These are phyloP conservation scores for Neelides sp. DNA, from an alignment of 1,140 invertebrate genomes.

Conservation along the genomic window DNA sequence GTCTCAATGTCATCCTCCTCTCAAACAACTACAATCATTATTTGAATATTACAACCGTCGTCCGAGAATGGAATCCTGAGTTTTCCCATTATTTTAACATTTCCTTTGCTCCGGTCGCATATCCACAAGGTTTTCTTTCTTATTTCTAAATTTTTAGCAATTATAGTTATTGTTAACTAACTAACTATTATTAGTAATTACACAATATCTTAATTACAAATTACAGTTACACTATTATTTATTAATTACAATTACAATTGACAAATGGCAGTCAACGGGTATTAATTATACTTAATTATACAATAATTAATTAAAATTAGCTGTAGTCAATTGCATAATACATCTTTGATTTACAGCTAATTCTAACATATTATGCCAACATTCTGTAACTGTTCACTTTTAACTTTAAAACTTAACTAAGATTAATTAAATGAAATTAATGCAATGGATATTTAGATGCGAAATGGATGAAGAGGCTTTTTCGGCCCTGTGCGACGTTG, in stretches of 20 bases:
- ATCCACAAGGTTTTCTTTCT: constrained; percentile 26
- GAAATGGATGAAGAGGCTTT: constrained; percentile 24
- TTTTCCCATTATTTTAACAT: constrained; percentile 12
- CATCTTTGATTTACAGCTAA: no score
- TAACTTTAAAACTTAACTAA: not conserved
- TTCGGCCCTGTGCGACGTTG: constrained; percentile 29
- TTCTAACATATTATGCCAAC: no score
- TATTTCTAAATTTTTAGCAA: no score
- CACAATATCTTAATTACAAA: no score
- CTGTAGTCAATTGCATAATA: not conserved
- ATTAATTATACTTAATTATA: not conserved
- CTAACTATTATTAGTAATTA: no score
- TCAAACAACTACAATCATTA: constrained; percentile 17
- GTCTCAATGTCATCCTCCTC: constrained; percentile 18
- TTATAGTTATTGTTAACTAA: no score
- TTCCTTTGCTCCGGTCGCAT: constrained; percentile 9
- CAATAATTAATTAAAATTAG: not conserved
- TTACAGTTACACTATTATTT: no score
- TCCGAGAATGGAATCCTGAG: constrained; percentile 13
- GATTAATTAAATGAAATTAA: not conserved
- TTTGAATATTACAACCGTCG: constrained; percentile 10
- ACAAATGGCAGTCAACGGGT: no score
- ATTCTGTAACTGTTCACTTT: no score
- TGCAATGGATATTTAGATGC: constrained; percentile 7
- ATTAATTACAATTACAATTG: no score